These are phyloP conservation scores for Lamprotornis superbus DNA, from an alignment of 2,113 vertebrate species.

Conservation along the genomic window DNA sequence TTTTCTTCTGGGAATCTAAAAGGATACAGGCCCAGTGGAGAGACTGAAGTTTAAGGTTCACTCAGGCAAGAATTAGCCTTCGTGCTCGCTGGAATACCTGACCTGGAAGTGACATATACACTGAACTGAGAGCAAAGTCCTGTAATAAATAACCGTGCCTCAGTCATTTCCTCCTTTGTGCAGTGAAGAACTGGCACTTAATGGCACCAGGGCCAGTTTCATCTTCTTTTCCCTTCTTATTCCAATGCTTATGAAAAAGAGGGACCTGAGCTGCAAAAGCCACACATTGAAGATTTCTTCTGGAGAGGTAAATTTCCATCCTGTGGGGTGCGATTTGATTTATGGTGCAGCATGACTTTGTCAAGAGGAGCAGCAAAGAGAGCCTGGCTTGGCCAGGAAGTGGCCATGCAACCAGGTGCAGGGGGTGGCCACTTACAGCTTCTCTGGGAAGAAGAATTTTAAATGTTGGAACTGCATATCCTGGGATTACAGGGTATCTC, in stretches of 20 bases:
- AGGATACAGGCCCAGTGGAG: background rate
- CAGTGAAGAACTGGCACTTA: background rate
- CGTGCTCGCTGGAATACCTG: background rate
- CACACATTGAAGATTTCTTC: background rate
- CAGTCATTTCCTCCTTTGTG: conserved; percentile 64
- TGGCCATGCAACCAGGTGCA: background rate
- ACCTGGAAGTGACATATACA: conserved; percentile 47
- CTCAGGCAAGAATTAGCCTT: background rate
- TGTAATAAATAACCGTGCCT: conserved; percentile 69
- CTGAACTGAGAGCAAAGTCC: conserved; percentile 76
- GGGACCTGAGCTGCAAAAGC: background rate
- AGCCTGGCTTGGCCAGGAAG: background rate
- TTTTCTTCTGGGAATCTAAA: background rate
- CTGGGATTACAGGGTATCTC: background rate
- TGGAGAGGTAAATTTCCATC: conserved; percentile 64
- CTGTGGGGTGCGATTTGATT: background rate
- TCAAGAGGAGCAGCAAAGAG: background rate
- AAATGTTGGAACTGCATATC: background rate
- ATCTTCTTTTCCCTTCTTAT: background rate
- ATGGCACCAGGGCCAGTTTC: background rate
- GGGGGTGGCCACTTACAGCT: background rate
- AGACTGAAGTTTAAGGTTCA: conserved; percentile 10
- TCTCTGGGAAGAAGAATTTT: background rate
- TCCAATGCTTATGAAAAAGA: background rate
- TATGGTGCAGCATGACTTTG: background rate